phyloP scores from a whole-genome alignment of 2,888 invertebrate genomes.

The Oligia strigilis region DNA sequence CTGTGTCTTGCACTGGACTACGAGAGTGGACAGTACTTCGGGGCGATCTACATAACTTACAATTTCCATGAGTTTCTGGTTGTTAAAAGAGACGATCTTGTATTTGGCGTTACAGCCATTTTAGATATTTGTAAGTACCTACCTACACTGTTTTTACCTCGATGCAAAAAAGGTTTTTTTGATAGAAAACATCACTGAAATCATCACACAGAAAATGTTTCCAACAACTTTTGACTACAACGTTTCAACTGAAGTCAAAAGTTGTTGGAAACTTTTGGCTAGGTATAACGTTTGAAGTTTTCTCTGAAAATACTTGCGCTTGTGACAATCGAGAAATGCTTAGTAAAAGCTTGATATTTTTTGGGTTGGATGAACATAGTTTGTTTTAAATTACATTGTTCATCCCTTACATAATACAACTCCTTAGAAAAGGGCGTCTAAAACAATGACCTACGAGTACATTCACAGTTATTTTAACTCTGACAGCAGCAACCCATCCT shows the following conservation, averaged over 20 bases:
- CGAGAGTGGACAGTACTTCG: background rate
- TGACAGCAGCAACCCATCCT: too few relatives aligned
- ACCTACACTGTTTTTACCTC: background rate
- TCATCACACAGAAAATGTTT: too few relatives aligned
- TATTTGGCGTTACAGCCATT: background rate
- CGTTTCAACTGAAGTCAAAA: too few relatives aligned
- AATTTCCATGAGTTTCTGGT: background rate
- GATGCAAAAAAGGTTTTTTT: background rate
- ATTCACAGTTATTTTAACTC: too few relatives aligned
- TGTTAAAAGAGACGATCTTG: rapidly evolving
- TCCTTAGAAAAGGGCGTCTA: background rate
- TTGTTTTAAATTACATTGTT: background rate
- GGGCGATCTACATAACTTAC: conserved; percentile 29
- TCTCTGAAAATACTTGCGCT: background rate
- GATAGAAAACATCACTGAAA: too few relatives aligned
- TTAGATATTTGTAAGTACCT: conserved; percentile 32
- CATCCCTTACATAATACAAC: background rate
- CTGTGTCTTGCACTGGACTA: background rate
- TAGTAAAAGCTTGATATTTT: background rate
- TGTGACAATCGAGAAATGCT: too few relatives aligned
- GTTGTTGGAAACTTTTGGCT: background rate
- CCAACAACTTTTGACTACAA: too few relatives aligned
- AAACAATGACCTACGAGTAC: background rate
- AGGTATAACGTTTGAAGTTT: too few relatives aligned
- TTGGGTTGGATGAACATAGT: background rate